Conservation (phyloP, 2,113 vertebrate genomes). For the Nestor notabilis region DNA sequence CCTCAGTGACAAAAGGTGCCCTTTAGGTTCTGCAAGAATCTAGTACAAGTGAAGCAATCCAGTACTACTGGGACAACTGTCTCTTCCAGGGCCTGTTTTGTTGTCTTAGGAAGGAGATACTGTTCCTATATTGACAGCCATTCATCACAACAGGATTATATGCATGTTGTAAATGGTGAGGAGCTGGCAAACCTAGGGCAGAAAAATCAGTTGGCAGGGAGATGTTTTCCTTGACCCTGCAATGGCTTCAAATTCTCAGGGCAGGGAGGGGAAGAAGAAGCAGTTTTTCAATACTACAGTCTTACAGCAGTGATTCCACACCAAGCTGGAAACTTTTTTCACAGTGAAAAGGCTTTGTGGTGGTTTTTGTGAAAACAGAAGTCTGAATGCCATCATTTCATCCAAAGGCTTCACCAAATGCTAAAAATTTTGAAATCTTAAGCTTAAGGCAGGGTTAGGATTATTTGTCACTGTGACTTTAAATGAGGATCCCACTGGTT, state of each 20-base stretch:
- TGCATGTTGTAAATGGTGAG: rapidly evolving
- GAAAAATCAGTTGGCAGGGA: not conserved
- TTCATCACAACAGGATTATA: not conserved
- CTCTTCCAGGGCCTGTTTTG: not conserved
- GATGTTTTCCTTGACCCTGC: not conserved
- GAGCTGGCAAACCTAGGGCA: not conserved
- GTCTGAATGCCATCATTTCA: not conserved
- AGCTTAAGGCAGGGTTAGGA: not conserved
- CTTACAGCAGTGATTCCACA: not conserved
- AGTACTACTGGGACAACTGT: not conserved
- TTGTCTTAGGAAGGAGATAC: not conserved
- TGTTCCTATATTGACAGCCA: not conserved
- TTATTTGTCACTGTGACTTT: not conserved
- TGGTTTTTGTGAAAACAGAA: not conserved
- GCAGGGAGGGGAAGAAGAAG: not conserved
- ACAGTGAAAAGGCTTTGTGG: not conserved
- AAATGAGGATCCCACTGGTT: not conserved
- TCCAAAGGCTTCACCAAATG: not conserved
- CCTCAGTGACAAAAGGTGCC: not conserved
- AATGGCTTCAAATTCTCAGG: not conserved
- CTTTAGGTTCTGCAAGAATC: not conserved
- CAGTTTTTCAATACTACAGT: not conserved
- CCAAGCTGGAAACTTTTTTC: not conserved
- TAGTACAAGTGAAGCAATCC: not conserved
- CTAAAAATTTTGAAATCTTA: not conserved